Evolutionary conservation across 2,113 vertebrate genomes (phyloP).

Genomic region (Myotis brandtii): DNA sequence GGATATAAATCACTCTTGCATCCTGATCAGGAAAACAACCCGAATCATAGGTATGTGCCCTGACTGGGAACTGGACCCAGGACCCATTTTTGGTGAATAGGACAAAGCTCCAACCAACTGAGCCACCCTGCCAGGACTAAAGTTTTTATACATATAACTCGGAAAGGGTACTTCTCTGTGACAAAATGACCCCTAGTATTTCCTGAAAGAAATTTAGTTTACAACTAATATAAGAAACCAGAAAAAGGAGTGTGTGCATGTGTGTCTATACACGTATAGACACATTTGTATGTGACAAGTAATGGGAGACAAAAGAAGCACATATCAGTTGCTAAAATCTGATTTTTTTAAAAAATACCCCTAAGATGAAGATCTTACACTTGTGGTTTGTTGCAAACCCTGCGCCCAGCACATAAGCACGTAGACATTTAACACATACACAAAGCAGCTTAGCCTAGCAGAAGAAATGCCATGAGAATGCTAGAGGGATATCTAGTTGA

Average conservation of each 20-base stretch:
- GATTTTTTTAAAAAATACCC: slow-evolving; percentile 8
- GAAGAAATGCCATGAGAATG: not conserved
- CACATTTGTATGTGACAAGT: not conserved
- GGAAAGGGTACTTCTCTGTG: slow-evolving; percentile 70
- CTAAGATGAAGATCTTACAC: not conserved
- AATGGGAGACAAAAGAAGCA: not conserved
- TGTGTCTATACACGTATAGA: not conserved
- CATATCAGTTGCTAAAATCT: not conserved
- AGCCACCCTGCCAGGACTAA: not conserved
- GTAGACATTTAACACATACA: not conserved
- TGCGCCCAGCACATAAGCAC: not conserved
- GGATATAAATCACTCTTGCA: too few relatives aligned
- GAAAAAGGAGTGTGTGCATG: not conserved
- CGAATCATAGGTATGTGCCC: not conserved
- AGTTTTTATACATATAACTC: not conserved
- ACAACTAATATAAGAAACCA: slow-evolving; percentile 55
- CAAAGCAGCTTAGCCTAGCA: not conserved
- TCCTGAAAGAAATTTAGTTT: slow-evolving; percentile 77
- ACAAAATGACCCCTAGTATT: slow-evolving; percentile 63
- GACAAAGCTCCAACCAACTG: not conserved
- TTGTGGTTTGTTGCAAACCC: not conserved
- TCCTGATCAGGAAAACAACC: not conserved
- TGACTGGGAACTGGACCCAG: not conserved
- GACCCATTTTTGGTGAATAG: not conserved
- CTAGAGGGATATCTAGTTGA: not conserved